Evolutionary conservation across 1,140 invertebrate genomes (phyloP).

Genomic region (Xylocopa sonorina): DNA sequence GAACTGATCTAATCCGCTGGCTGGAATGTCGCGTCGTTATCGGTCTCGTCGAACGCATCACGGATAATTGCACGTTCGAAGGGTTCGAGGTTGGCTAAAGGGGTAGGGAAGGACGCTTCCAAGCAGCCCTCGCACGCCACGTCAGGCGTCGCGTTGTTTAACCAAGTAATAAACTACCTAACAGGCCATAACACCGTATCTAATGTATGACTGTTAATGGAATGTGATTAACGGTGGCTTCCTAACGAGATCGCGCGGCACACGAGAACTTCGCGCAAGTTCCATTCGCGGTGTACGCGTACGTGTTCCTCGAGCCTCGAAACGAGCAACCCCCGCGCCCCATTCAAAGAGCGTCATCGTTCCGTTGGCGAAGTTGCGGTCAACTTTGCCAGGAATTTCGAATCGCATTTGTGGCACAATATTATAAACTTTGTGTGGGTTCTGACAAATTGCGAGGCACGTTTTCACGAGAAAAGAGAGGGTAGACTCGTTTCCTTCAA

Average conservation of each 20-base stretch:
- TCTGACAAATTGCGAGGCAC: too few species aligned
- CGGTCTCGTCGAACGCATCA: background rate
- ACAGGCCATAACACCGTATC: slow-evolving; percentile 47
- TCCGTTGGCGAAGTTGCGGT: background rate
- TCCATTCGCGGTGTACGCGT: background rate
- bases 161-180: slow-evolving; percentile 45
- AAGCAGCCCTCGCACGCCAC: too few species aligned
- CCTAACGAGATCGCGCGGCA: slow-evolving; percentile 44
- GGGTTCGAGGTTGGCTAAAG: too few species aligned
- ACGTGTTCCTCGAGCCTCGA: background rate
- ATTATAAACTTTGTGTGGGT: background rate
- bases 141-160: background rate
- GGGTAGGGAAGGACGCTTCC: too few species aligned
- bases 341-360: background rate
- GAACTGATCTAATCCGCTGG: too few species aligned
- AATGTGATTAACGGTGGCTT: slow-evolving; percentile 55
- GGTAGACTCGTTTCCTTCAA: background rate
- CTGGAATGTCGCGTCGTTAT: background rate
- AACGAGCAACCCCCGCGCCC: background rate
- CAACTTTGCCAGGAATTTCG: background rate
- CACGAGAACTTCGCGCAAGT: slow-evolving; percentile 28
- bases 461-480: too few species aligned
- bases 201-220: slow-evolving; percentile 47
- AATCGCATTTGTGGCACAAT: background rate
- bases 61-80: background rate